Percentiles rank a stretch among this genome's conserved stretches.
phyloP scores from a whole-genome alignment of 2,888 invertebrate genomes.

The Hydropsyche betteni region DNA sequence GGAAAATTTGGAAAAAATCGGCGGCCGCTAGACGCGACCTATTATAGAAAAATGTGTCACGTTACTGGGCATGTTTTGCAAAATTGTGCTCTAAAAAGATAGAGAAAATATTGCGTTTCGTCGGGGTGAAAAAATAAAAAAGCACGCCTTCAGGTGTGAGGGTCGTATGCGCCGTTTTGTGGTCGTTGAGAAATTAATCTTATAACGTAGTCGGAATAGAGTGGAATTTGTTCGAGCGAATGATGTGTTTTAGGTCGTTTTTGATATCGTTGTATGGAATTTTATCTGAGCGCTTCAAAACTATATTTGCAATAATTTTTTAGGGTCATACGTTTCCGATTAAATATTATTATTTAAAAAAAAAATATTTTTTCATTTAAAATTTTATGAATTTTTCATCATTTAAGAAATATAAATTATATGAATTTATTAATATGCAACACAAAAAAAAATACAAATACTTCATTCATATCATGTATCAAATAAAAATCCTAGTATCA shows the following conservation, averaged over 20 bases:
- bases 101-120: constrained; percentile 40
- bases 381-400: too few species aligned
- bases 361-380: too few species aligned
- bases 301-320: constrained; percentile 44
- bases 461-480: too few species aligned
- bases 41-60: constrained; percentile 35
- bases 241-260: constrained; percentile 11
- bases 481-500: too few species aligned
- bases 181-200: background rate
- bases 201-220: background rate
- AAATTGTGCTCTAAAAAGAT: constrained; percentile 37
- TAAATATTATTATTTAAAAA: background rate
- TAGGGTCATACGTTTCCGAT: constrained; percentile 40
- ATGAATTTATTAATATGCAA: too few species aligned
- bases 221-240: background rate
- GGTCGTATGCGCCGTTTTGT: background rate
- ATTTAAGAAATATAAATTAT: too few species aligned
- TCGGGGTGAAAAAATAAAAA: constrained; percentile 40
- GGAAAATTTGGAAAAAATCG: background rate
- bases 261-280: constrained; percentile 35
- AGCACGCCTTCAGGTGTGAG: background rate
- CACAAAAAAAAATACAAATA: too few species aligned
- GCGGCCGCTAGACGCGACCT: constrained; percentile 5
- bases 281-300: constrained; percentile 50
- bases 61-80: constrained; percentile 33